Base-by-base conservation (phyloP, 2,113 vertebrate genomes). In the Barbus barbus region DNA sequence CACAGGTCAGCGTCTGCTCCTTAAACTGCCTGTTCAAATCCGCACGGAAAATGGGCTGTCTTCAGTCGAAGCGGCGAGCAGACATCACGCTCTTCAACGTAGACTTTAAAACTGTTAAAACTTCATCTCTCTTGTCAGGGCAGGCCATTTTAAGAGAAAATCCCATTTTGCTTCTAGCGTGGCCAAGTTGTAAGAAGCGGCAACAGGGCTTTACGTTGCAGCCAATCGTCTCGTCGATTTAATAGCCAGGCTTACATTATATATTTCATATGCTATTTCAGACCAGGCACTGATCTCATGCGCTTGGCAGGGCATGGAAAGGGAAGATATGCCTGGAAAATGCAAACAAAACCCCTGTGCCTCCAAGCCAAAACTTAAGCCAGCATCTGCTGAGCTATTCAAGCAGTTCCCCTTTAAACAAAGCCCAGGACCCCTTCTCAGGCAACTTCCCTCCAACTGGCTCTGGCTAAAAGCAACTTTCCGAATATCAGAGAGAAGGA, bases 261-360 rank as follows among this genome's bases (percentile, higher is more conserved):
- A 90, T 87, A 92, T 92, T 92, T 93, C 91, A 92, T 91, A 92
- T 90, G 93, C 89, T 61, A 85, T 92, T 92, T 94, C 91, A 88
- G 90, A 93, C 88, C 82, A 83, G 89, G 86, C 89, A 91, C 90
- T 93, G 91, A 94, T 92, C 93, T 94, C 92, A 87, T 74, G 90
- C 82, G 83, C 90, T 93, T 94, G 93, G 93, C 93, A 93, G 88
- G 22, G 74, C 56, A 82, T 85, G 87, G 87, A 91, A 90, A 56
- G 46, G 46, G 74, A 74, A 78, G 90, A 90, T 88, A 92, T 85
- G 90, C 87, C 88, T 85, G 91, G 85, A 93, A 92, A 94, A 94
- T 89, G 91, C 93, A 93, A 93, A 93, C 92, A 94, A 94, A 93
- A 46, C 76, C 71, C 24, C 31, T n/a, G 60, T 11, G 74, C 83